Evolutionary conservation across 2,113 vertebrate genomes (phyloP), one percentile per base, ranked within the genome.

Genomic region (Stigmatopora argus): DNA sequence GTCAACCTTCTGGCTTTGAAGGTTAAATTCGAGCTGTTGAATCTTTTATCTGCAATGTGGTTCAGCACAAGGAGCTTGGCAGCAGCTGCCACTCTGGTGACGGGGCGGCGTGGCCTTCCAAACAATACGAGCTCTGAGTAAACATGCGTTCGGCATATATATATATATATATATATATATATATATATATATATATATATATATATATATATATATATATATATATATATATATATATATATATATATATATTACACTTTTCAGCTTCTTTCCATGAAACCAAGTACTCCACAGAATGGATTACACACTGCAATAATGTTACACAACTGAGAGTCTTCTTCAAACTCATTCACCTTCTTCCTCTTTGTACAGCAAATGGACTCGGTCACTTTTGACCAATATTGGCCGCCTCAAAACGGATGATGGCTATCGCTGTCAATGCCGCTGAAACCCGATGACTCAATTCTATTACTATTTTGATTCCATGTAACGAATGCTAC

Each of bases 101-200:
- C 77, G 68, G 73, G 84, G 59, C 68, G 79, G n/a, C 79, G 74
- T 71, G 31, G 79, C 79, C 75, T 70, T 66, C 55, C 3, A 70
- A 80, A 78, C 77, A 67, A 74, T 55, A 57, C 10, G 0, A 69
- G 79, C 73, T 66, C 70, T 73, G 66, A 78, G 76, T 79, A 80
- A 87, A 87, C 75, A 86, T 78, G 81, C 72, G 66, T 64, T 47
- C 69, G 83, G 81, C 79, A 55, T 13, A 26, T n/a, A n/a, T n/a
- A n/a, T n/a, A n/a, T n/a, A n/a, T n/a, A n/a, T n/a, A n/a, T n/a
- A n/a, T n/a, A n/a, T n/a, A n/a, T n/a, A n/a, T n/a, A n/a, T n/a
- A n/a, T n/a, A n/a, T n/a, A n/a, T n/a, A n/a, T n/a, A n/a, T n/a
- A n/a, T n/a, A n/a, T n/a, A n/a, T n/a, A n/a, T n/a, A n/a, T n/a